phyloP scores from a whole-genome alignment of 2,113 vertebrate genomes.

The Podiceps cristatus region DNA sequence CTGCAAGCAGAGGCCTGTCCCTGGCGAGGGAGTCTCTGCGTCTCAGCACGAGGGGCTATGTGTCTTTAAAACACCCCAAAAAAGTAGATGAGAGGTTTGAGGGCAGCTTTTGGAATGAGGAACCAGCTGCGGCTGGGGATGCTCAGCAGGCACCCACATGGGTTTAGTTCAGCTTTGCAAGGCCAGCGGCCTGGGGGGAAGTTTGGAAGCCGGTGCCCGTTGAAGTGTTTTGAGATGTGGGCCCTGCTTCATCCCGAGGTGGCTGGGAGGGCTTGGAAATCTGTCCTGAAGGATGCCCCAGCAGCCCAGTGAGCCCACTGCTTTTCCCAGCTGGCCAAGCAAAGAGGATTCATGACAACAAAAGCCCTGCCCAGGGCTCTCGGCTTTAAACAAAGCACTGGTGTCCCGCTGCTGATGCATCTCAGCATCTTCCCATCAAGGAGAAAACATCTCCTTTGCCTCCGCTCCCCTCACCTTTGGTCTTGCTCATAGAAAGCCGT shows the following conservation, averaged over 20 bases:
- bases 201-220: background rate
- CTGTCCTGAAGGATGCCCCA: background rate
- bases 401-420: background rate
- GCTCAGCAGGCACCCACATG: background rate
- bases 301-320: background rate
- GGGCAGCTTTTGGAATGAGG: background rate
- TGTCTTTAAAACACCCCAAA: background rate
- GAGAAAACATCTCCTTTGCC: background rate
- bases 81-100: background rate
- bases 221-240: background rate
- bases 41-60: background rate
- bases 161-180: background rate
- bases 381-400: background rate
- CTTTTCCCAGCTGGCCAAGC: background rate
- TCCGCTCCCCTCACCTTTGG: background rate
- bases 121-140: background rate
- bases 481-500: background rate
- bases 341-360: background rate
- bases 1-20: conserved; percentile 40
- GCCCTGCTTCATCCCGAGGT: background rate
- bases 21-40: background rate
- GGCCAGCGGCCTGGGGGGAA: background rate
- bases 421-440: background rate
- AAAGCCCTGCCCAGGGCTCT: background rate
- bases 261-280: rapidly evolving